Base-by-base conservation (phyloP, 2,797 vertebrate genomes). In the Pelobates cultripes region DNA sequence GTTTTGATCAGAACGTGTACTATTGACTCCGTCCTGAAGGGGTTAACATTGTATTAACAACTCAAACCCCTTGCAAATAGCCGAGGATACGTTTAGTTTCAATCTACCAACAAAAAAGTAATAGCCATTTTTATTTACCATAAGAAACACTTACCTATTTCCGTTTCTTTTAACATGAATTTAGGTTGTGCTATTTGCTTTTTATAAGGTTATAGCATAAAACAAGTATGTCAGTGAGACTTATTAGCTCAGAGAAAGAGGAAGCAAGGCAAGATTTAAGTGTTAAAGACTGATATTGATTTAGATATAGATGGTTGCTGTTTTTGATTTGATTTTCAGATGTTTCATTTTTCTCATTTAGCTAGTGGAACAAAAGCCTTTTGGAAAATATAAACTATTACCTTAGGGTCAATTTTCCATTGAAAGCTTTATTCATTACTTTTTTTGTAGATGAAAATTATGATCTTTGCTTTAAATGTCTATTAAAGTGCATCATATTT, bases 401-500 rank as follows among this genome's bases (percentile, higher is more conserved):
- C 40, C 63, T 75, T 75, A 43, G 55, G 43, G 55, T 64, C 66
- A 75, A 12, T 70, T 63, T 51, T 71, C 63, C 43, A n/a, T 51
- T 53, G 67, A 70, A 82, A 70, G 84, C 72, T 86, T 87, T 82
- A 87, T 73, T 86, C 77, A 81, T 85, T 80, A 69, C 53, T 14
- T 64, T 87, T 82, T 83, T 80, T 86, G 86, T 78, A 88, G 78
- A 89, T 90, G 89, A 88, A 91, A 89, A 89, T 85, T 87, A 87
- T 80, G 81, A 88, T 45, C 90, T 91, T 89, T 90, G 84, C 64
- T 88, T 87, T 89, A 91, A 79, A 72, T 85, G 70, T 78, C 43
- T 89, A 80, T 92, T 93, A 89, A 80, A 88, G 41, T 86, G 72
- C 87, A 90, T 86, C 92, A 47, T 90, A 93, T 92, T 94, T 92